Evolutionary conservation across 2,797 vertebrate species (phyloP).

Genomic region (Masticophis lateralis): DNA sequence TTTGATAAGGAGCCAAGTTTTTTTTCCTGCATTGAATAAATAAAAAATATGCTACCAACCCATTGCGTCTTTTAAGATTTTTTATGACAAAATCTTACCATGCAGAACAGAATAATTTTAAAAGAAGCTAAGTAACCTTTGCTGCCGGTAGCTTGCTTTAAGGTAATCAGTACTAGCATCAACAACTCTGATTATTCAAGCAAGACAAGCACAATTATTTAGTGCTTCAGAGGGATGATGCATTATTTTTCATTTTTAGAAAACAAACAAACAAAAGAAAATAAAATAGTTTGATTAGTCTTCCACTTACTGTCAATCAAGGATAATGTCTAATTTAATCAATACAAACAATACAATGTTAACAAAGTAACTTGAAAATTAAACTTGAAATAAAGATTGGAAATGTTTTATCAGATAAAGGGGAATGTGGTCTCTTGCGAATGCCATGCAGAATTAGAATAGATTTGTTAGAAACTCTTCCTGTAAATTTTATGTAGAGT

Average conservation of each 20-base stretch:
- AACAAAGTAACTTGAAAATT: slow-evolving; percentile 12
- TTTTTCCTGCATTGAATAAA: neutral
- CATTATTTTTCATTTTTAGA: slow-evolving; percentile 15
- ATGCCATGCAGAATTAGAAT: slow-evolving; percentile 4
- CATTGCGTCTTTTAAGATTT: neutral
- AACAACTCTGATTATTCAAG: neutral
- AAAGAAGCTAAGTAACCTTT: neutral
- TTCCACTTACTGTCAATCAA: slow-evolving; percentile 24
- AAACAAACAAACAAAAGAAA: neutral
- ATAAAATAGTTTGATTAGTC: slow-evolving; percentile 24
- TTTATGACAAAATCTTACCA: neutral
- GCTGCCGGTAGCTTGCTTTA: neutral
- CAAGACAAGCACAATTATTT: slow-evolving; percentile 6
- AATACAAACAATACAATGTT: slow-evolving; percentile 22
- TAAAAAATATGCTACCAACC: neutral
- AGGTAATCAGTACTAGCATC: neutral
- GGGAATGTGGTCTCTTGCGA: neutral
- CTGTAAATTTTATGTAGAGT: neutral
- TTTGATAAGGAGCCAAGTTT: neutral
- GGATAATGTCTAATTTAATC: slow-evolving; percentile 19
- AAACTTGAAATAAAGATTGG: slow-evolving; percentile 4
- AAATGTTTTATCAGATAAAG: neutral
- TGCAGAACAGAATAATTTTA: neutral
- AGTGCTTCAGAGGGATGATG: neutral
- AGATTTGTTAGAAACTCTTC: neutral